Conservation (phyloP, 2,888 invertebrate species). For the Ashinkailepas kermadecensis region DNA sequence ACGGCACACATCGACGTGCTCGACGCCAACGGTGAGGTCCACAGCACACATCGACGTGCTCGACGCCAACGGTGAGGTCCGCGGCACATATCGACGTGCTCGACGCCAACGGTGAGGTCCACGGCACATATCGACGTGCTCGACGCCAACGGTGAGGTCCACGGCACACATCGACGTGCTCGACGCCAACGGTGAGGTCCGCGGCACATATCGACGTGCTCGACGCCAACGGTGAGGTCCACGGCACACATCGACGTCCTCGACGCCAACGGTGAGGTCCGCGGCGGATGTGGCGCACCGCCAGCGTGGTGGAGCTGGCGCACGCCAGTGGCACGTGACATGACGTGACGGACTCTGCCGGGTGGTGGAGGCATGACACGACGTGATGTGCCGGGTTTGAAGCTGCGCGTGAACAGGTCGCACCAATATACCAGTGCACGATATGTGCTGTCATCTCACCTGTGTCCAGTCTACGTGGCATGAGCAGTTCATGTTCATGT, state of each 20-base stretch:
- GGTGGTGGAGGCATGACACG: too few relatives aligned
- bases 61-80: conserved; percentile 74
- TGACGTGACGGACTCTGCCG: too few relatives aligned
- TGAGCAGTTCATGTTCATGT: too few relatives aligned
- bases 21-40: conserved; percentile 88
- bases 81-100: conserved; percentile 62
- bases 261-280: conserved; percentile 63
- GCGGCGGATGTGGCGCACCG: too few relatives aligned
- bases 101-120: conserved; percentile 88
- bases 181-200: conserved; percentile 88
- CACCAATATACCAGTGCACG: too few relatives aligned
- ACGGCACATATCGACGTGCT: conserved; percentile 63
- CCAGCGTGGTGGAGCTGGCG: too few relatives aligned
- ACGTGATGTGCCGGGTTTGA: too few relatives aligned
- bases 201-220: conserved; percentile 63
- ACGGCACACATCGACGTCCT: conserved; percentile 62
- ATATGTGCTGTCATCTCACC: too few relatives aligned
- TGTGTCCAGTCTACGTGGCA: too few relatives aligned
- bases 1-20: conserved; percentile 62
- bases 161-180: conserved; percentile 62
- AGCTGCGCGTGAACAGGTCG: too few relatives aligned
- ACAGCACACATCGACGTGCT: conserved; percentile 63
- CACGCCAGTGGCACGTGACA: too few relatives aligned
- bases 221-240: conserved; percentile 74
- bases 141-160: conserved; percentile 74